Conservation (phyloP, 2,113 vertebrate genomes). For the Riparia riparia region DNA sequence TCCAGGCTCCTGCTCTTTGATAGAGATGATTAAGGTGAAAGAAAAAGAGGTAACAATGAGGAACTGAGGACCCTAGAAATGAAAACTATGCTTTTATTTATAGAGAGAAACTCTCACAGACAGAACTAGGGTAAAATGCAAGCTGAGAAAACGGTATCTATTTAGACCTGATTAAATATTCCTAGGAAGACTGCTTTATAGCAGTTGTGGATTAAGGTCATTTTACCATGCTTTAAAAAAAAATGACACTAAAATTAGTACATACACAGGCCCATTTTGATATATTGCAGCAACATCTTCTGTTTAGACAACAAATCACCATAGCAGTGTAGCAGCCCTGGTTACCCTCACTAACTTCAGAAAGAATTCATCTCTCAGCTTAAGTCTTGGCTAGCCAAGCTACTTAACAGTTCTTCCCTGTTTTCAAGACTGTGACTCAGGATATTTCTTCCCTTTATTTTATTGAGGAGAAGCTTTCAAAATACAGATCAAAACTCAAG, state of each 20-base stretch:
- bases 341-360: constrained; percentile 32
- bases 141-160: neutral
- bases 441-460: neutral
- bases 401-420: neutral
- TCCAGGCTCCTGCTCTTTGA: neutral
- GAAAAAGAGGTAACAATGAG: neutral
- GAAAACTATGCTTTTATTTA: neutral
- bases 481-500: neutral
- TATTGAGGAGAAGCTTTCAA: neutral
- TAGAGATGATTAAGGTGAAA: neutral
- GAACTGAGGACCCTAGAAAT: neutral
- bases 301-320: constrained; percentile 65
- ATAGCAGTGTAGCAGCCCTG: constrained; percentile 49
- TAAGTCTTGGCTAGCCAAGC: neutral
- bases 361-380: neutral
- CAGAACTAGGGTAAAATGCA: neutral
- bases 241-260: neutral
- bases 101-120: neutral
- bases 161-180: neutral
- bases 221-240: neutral
- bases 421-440: constrained; percentile 12
- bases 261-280: neutral
- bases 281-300: constrained; percentile 20
- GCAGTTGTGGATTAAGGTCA: neutral
- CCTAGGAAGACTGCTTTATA: neutral